Base-by-base conservation (phyloP, 2,113 vertebrate genomes). In the Perca fluviatilis region DNA sequence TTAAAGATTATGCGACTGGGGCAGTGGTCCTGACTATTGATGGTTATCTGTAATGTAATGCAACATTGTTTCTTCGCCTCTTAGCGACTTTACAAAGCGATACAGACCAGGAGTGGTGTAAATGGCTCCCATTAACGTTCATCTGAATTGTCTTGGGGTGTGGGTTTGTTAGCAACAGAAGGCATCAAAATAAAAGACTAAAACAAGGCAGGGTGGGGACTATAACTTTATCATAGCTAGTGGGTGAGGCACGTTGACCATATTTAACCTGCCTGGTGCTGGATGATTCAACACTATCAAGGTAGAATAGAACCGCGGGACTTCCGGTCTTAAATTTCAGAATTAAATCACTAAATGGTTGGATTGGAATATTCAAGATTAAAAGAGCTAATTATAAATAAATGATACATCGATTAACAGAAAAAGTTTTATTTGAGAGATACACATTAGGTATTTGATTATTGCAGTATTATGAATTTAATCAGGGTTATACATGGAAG, bases 221-320 rank as follows among this genome's bases (percentile, higher is more conserved):
- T n/a, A 6, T 53, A 74, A 77, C 71, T 91, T 88, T 84, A 75
- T 86, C 80, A 49, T 46, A 5, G 51, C 25, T 47, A 43, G 77
- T 79, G 91, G 93, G 93, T 88, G 89, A 94, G 91, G 93, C 92
- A 72, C 13, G n/a, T 58, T 61, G 10, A 88, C 74, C 85, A 65
- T 83, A 76, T 85, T 71, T 85, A 92, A 74, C 80, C 74, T 88
- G 67, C 25, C 64, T 74, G 62, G 8, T 67, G 69, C 15, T 56
- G 46, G 21, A 36, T 90, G 86, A 91, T 33, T 86, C 58, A 79
- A 58, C 21, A 3, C 0, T 3, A 49, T 87, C 60, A 83, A 84
- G 57, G 4, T 61, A 3, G 19, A 64, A 43, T 7, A 30, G 9
- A 69, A 23, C 54, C 16, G 2, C 0, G 1, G 0, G 2, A 60